phyloP scores from a whole-genome alignment of 2,888 invertebrate species.

The Sarcophaga subvicina region DNA sequence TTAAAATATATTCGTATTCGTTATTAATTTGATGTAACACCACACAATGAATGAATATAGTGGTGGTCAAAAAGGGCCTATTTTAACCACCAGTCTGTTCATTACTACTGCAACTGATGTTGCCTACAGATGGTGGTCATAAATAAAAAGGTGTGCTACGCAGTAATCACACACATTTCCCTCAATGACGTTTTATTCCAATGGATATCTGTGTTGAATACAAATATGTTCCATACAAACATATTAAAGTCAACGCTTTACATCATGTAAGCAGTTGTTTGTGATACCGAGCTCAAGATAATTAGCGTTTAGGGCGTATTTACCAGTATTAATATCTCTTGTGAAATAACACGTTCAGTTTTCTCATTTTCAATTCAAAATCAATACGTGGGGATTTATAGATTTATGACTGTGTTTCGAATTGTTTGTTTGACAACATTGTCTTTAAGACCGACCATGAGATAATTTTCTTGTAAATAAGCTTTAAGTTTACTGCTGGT shows the following conservation, averaged over 20 bases:
- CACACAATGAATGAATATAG: slow-evolving; percentile 4
- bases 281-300: slow-evolving; percentile 7
- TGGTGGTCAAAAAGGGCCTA: too few species aligned
- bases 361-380: slow-evolving; percentile 20
- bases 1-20: slow-evolving; percentile 4
- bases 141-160: slow-evolving; percentile 48
- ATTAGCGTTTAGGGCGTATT: slow-evolving; percentile 1
- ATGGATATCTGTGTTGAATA: too few species aligned
- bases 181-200: too few species aligned
- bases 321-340: slow-evolving; percentile 18
- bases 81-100: too few species aligned
- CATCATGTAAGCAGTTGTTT: background rate
- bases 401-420: slow-evolving; percentile 18
- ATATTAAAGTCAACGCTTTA: slow-evolving; percentile 25
- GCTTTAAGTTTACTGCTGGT: too few species aligned
- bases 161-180: background rate
- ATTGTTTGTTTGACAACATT: slow-evolving; percentile 6
- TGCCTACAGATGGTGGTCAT: background rate
- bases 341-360: slow-evolving; percentile 40
- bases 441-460: too few species aligned
- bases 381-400: slow-evolving; percentile 13
- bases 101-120: too few species aligned
- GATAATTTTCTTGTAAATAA: too few species aligned
- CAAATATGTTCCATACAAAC: background rate
- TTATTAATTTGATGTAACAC: slow-evolving; percentile 12